phyloP scores from a whole-genome alignment of 2,888 invertebrate species.

The Empis livida region DNA sequence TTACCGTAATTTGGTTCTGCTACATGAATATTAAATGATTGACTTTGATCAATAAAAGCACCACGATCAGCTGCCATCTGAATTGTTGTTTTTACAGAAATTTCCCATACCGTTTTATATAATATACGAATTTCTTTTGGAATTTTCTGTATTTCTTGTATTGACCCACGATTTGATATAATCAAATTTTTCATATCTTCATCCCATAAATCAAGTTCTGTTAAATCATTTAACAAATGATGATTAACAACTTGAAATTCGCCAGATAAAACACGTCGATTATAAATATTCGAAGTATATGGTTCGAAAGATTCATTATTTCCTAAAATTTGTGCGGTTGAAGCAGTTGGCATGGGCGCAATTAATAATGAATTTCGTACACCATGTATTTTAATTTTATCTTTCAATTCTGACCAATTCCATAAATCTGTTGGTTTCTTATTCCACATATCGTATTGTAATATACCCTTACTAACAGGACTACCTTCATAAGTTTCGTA shows the following conservation, averaged over 20 bases:
- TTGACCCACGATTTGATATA: conserved; percentile 76
- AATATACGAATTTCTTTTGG: conserved; percentile 68
- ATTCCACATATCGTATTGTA: conserved; percentile 94
- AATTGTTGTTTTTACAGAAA: conserved; percentile 75
- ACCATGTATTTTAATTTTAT: conserved; percentile 71
- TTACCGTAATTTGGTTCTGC: conserved; percentile 81
- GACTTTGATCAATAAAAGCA: conserved; percentile 92
- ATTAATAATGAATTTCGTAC: conserved; percentile 77
- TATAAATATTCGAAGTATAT: conserved; percentile 90
- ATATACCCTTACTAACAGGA: conserved; percentile 79
- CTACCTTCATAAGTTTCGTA: conserved; percentile 83
- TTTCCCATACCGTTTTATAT: conserved; percentile 92
- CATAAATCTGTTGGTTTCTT: conserved; percentile 71
- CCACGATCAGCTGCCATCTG: conserved; percentile 93
- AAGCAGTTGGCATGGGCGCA: conserved; percentile 95
- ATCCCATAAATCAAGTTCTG: conserved; percentile 78
- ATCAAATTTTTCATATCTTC: conserved; percentile 85
- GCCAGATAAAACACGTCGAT: conserved; percentile 77
- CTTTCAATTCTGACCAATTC: conserved; percentile 71
- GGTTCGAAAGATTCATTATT: conserved; percentile 95
- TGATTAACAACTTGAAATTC: conserved; percentile 91
- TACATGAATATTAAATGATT: conserved; percentile 89
- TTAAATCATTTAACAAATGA: conserved; percentile 79
- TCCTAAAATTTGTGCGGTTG: conserved; percentile 94
- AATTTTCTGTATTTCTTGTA: conserved; percentile 66